Conservation (phyloP, 2,113 vertebrate genomes). For the Catharus bicknelli region DNA sequence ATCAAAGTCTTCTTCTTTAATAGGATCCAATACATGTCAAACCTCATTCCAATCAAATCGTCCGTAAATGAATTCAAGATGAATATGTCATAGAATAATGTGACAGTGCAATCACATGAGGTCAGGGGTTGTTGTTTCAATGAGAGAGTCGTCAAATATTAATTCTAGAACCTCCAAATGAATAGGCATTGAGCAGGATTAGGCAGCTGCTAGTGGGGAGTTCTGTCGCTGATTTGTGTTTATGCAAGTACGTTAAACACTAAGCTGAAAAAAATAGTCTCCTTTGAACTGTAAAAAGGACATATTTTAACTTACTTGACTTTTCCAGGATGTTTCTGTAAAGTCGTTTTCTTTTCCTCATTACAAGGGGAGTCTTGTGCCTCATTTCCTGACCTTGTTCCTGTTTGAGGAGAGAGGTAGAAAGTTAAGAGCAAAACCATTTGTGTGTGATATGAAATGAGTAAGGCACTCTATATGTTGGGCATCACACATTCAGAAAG, state of each 20-base stretch:
- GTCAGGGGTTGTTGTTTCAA: slow-evolving; percentile 82
- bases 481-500: not conserved
- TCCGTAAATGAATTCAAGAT: slow-evolving; percentile 85
- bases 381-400: slow-evolving; percentile 73
- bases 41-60: slow-evolving; percentile 84
- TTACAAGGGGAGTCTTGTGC: slow-evolving; percentile 71
- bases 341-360: slow-evolving; percentile 76
- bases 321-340: slow-evolving; percentile 75
- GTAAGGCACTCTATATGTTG: not conserved
- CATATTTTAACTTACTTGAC: slow-evolving; percentile 77
- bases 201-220: slow-evolving; percentile 70
- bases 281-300: slow-evolving; percentile 42
- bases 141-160: slow-evolving; percentile 85
- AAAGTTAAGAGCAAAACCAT: slow-evolving; percentile 38
- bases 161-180: slow-evolving; percentile 81
- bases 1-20: slow-evolving; percentile 82
- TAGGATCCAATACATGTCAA: slow-evolving; percentile 82
- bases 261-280: slow-evolving; percentile 61
- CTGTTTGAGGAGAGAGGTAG: slow-evolving; percentile 63
- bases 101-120: slow-evolving; percentile 81
- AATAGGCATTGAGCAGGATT: slow-evolving; percentile 77
- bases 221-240: slow-evolving; percentile 74
- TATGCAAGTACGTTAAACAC: slow-evolving; percentile 70
- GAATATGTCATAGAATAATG: slow-evolving; percentile 85
- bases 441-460: not conserved